Percentiles rank a stretch among this genome's conserved stretches.
These are phyloP conservation scores for Prunella strophiata DNA, from an alignment of 2,797 vertebrate genomes.

Conservation along the genomic window DNA sequence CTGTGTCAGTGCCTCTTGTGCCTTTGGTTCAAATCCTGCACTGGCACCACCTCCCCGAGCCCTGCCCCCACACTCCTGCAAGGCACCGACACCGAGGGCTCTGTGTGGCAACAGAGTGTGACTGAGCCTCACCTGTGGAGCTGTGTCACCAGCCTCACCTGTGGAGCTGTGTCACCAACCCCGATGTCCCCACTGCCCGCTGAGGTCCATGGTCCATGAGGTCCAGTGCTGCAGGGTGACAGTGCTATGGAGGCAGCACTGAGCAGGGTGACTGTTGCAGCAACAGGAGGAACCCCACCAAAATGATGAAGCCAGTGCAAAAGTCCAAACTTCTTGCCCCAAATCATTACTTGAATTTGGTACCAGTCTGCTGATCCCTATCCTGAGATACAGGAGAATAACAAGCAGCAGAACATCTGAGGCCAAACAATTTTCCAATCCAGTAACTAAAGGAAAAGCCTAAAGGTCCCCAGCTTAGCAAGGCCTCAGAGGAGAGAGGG, in stretches of 20 bases:
- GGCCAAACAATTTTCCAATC: not conserved
- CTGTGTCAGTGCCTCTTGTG: not conserved
- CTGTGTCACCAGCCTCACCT: not conserved
- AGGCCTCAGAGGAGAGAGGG: not conserved
- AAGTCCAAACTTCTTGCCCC: not conserved
- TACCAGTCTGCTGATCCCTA: not conserved
- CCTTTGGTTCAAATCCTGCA: not conserved
- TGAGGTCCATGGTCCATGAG: no score
- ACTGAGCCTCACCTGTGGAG: not conserved
- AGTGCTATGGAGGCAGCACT: rapidly evolving
- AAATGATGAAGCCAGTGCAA: no score
- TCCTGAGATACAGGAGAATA: not conserved
- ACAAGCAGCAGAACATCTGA: not conserved
- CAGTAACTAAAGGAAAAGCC: not conserved
- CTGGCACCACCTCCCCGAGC: not conserved
- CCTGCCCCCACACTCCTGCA: no score
- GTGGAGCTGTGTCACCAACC: not conserved
- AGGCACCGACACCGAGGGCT: not conserved
- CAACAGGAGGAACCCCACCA: not conserved
- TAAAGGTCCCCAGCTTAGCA: not conserved
- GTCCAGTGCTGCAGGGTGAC: not conserved
- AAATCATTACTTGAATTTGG: not conserved
- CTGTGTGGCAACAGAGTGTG: not conserved
- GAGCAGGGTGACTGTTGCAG: not conserved
- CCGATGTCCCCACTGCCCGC: not conserved